A percentile compares a stretch with the other conserved stretches of the same genome.
Evolutionary conservation across 2,888 invertebrate species (phyloP).

Genomic region (Polydrusus cervinus): DNA sequence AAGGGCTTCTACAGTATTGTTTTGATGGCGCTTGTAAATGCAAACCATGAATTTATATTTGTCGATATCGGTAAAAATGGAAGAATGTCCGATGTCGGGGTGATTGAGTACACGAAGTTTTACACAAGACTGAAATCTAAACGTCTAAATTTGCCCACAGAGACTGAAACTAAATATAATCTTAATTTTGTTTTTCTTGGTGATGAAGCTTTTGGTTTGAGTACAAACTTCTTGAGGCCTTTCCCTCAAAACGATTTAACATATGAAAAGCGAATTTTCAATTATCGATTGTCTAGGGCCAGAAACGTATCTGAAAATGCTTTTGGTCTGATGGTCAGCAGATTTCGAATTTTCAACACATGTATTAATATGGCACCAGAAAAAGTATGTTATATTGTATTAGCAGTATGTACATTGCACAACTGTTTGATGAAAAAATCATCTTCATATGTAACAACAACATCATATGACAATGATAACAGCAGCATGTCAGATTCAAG

Average conservation of each 20-base stretch:
- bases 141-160: conserved; percentile 20
- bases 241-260: not conserved
- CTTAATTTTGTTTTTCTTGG: not conserved
- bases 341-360: too few relatives aligned
- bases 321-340: too few relatives aligned
- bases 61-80: conserved; percentile 47
- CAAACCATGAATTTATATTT: conserved; percentile 46
- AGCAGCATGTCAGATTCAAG: too few relatives aligned
- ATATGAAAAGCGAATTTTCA: not conserved
- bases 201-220: not conserved
- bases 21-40: conserved; percentile 45
- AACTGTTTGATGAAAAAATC: too few relatives aligned
- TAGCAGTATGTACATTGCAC: too few relatives aligned
- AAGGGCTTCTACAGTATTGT: conserved; percentile 29
- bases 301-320: not conserved
- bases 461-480: too few relatives aligned
- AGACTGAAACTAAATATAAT: conserved; percentile 2
- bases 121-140: conserved; percentile 21
- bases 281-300: not conserved
- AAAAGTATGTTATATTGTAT: too few relatives aligned
- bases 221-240: not conserved
- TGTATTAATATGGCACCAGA: too few relatives aligned
- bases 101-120: conserved; percentile 42
- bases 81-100: conserved; percentile 46
- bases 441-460: too few relatives aligned